Evolutionary conservation across 2,888 invertebrate genomes (phyloP), one percentile per base, ranked within the genome.

Genomic region (Psylliodes chrysocephalus): DNA sequence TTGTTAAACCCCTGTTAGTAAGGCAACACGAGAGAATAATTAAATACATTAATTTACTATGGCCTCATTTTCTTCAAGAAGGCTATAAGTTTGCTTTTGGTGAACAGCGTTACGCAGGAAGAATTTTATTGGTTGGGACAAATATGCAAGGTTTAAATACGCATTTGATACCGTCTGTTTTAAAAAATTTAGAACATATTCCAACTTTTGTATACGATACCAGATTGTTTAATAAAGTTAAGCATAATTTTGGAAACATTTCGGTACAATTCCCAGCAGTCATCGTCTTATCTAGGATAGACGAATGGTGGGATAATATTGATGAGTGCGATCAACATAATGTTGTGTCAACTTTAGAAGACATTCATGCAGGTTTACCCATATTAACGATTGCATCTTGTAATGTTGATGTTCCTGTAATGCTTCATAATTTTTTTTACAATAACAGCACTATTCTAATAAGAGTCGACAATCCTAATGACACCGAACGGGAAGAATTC

Each of bases 141-240:
- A 74, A 72, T 40, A 73, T 73, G 61, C 80, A 80, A 72, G 89
- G 88, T 14, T 86, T 90, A 68, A 87, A 87, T 42, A 84, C 84
- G 4, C 87, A 90, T 77, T 78, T 89, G 30, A 84, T 86, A n/a
- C 89, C 89, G 3, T 88, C 88, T 1, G 70, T 89, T 28, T 78
- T 89, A 33, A 86, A 88, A 75, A 78, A 81, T 42, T 77, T 89
- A 55, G 89, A 89, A 75, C 82, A 82, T 73, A 72, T 85, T 54
- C 84, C 85, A 0, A 78, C 81, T 25, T 81, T 82, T 66, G 79
- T 83, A n/a, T 73, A 85, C 14, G 84, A 85, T 52, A 65, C 70
- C 3, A 67, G 68, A 47, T 49, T 74, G 10, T 67, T 68, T 14
- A 68, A 71, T 47, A 56, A 42, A 44, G 28, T 55, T 3, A 63